Conservation (phyloP, 2,888 invertebrate genomes). For the Macaria notata region DNA sequence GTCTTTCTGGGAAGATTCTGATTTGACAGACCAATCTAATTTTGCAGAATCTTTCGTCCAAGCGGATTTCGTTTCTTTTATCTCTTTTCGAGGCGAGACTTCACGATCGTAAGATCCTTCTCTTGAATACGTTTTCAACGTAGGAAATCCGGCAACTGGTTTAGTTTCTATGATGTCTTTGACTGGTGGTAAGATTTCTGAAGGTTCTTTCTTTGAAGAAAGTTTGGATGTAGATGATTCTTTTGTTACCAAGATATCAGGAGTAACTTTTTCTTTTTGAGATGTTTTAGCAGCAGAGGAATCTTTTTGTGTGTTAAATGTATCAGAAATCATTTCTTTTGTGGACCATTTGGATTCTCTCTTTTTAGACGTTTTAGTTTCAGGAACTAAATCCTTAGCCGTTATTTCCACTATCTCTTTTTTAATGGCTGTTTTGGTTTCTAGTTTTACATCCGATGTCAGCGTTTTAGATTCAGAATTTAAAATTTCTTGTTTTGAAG, state of each 20-base stretch:
- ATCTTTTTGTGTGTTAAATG: constrained; percentile 1
- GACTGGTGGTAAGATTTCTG: background rate
- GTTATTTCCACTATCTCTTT: constrained; percentile 3
- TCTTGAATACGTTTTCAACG: constrained; percentile 14
- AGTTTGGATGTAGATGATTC: constrained; percentile 4
- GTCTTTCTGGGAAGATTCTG: constrained; percentile 37
- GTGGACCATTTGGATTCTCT: constrained; percentile 5
- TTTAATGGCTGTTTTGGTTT: background rate
- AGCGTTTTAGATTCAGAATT: constrained; percentile 2
- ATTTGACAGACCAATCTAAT: constrained; percentile 27
- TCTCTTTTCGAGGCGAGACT: constrained; percentile 20
- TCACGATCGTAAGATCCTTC: constrained; percentile 22
- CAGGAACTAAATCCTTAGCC: constrained; percentile 1
- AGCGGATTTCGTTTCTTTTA: constrained; percentile 17
- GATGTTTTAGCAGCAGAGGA: constrained; percentile 2
- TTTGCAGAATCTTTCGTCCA: constrained; percentile 33
- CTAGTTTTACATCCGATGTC: background rate
- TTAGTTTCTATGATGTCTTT: constrained; percentile 3
- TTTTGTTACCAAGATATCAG: constrained; percentile 3
- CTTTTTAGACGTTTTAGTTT: constrained; percentile 1
- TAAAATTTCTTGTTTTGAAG: background rate
- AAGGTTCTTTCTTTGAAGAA: constrained; percentile 4
- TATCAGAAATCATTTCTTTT: constrained; percentile 5
- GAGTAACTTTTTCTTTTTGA: background rate
- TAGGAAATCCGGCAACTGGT: constrained; percentile 1